These are phyloP conservation scores for Sialis fuliginosa DNA, from an alignment of 2,888 invertebrate species.

Conservation along the genomic window DNA sequence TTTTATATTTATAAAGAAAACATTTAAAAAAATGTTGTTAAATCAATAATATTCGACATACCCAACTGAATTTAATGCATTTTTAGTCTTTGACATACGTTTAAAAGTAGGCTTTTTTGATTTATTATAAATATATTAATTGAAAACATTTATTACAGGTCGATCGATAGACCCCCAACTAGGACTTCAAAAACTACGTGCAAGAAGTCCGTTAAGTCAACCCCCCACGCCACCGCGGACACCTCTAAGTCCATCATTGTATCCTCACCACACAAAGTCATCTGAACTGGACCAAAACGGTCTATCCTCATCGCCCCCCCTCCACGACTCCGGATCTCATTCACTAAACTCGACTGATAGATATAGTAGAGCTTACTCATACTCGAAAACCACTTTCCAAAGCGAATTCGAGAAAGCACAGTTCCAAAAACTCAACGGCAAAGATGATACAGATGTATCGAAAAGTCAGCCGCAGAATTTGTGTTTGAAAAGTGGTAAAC, in stretches of 20 bases:
- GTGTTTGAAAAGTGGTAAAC: neutral
- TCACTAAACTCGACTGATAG: neutral
- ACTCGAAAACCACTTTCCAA: slow-evolving; percentile 1
- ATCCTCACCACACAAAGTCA: slow-evolving; percentile 12
- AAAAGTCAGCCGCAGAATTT: neutral
- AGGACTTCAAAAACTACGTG: neutral
- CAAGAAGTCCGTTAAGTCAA: slow-evolving; percentile 21
- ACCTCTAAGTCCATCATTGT: slow-evolving; percentile 21
- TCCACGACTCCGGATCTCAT: neutral
- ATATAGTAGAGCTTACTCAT: neutral
- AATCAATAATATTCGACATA: too few species aligned
- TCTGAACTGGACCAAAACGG: slow-evolving; percentile 14
- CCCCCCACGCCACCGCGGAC: slow-evolving; percentile 32
- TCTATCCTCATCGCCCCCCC: slow-evolving; percentile 7
- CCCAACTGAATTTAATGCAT: too few species aligned
- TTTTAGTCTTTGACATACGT: too few species aligned
- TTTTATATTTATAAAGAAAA: too few species aligned
- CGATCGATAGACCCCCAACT: neutral
- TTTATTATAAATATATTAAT: too few species aligned
- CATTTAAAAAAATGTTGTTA: too few species aligned
- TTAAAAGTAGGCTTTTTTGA: too few species aligned
- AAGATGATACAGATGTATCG: neutral
- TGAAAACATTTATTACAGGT: neutral
- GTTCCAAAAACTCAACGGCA: neutral
- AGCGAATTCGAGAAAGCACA: slow-evolving; percentile 4